phyloP scores from a whole-genome alignment of 2,888 invertebrate species.

The Emmelina monodactyla region DNA sequence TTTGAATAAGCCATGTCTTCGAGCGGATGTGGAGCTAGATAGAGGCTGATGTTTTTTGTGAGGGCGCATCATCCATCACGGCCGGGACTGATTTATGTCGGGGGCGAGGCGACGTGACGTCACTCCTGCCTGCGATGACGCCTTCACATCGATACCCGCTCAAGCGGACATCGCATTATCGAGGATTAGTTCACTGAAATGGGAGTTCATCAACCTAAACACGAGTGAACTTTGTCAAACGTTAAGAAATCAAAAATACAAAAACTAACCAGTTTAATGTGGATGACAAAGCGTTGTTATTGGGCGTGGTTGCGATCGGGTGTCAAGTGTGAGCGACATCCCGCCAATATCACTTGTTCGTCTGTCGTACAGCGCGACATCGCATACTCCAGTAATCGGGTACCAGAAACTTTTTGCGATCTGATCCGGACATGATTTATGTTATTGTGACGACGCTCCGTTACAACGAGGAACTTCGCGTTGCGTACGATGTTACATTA shows the following conservation, averaged over 20 bases:
- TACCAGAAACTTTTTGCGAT: conserved; percentile 16
- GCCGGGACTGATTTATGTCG: conserved; percentile 56
- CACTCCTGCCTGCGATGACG: conserved; percentile 49
- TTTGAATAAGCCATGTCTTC: too few relatives aligned
- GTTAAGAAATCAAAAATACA: too few relatives aligned
- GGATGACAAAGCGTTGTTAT: too few relatives aligned
- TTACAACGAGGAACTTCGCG: too few relatives aligned
- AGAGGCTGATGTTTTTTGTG: conserved; percentile 24
- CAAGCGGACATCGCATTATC: too few relatives aligned
- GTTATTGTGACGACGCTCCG: too few relatives aligned
- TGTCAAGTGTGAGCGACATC: conserved; percentile 28
- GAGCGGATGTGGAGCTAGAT: not conserved
- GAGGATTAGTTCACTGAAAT: too few relatives aligned
- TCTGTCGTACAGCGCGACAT: conserved; percentile 24
- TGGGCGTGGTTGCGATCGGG: conserved; percentile 28
- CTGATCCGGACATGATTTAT: not conserved
- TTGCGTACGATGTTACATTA: too few relatives aligned
- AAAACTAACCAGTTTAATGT: too few relatives aligned
- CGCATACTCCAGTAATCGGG: conserved; percentile 23
- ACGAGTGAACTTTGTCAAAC: too few relatives aligned
- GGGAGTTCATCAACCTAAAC: too few relatives aligned
- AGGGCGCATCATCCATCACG: conserved; percentile 48
- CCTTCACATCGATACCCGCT: conserved; percentile 25
- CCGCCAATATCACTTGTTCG: conserved; percentile 24
- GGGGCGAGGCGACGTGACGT: conserved; percentile 41